These are phyloP conservation scores for Acrobasis repandana DNA, from an alignment of 2,888 invertebrate genomes.

Conservation along the genomic window DNA sequence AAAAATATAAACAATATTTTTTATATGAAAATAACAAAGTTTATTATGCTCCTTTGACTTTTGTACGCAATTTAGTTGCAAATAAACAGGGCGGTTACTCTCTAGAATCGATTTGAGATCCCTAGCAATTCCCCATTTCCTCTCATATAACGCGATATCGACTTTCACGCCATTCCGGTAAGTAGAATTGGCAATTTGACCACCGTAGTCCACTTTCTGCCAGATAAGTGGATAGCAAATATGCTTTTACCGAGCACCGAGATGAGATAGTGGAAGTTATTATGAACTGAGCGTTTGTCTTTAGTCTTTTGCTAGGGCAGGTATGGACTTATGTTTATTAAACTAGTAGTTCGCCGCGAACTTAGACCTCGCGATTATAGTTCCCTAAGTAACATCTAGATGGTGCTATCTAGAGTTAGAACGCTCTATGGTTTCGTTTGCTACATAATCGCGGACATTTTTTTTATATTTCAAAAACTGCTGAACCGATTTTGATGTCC, in stretches of 20 bases:
- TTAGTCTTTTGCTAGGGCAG: too few relatives aligned
- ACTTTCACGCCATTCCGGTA: constrained; percentile 20
- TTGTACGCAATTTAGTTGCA: not conserved
- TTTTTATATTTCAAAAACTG: too few relatives aligned
- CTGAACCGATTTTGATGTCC: too few relatives aligned
- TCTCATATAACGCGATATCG: constrained; percentile 18
- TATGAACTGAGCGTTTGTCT: not conserved
- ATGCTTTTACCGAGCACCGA: constrained; percentile 3
- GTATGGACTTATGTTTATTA: too few relatives aligned
- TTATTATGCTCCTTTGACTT: not conserved
- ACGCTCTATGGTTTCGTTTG: too few relatives aligned
- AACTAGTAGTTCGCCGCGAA: too few relatives aligned
- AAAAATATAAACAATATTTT: too few relatives aligned
- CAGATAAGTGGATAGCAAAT: constrained; percentile 18
- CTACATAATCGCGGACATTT: too few relatives aligned
- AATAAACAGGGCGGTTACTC: not conserved
- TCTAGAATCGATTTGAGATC: constrained; percentile 10
- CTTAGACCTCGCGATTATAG: too few relatives aligned
- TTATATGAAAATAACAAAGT: too few relatives aligned
- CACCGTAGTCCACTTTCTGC: constrained; percentile 14
- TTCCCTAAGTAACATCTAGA: too few relatives aligned
- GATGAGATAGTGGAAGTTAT: constrained; percentile 9
- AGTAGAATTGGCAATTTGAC: constrained; percentile 22
- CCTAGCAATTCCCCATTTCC: constrained; percentile 11
- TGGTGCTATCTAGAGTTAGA: too few relatives aligned